Percentiles rank a stretch among this genome's conserved stretches.
Evolutionary conservation across 2,888 invertebrate species (phyloP).

Genomic region (Apamea monoglypha): DNA sequence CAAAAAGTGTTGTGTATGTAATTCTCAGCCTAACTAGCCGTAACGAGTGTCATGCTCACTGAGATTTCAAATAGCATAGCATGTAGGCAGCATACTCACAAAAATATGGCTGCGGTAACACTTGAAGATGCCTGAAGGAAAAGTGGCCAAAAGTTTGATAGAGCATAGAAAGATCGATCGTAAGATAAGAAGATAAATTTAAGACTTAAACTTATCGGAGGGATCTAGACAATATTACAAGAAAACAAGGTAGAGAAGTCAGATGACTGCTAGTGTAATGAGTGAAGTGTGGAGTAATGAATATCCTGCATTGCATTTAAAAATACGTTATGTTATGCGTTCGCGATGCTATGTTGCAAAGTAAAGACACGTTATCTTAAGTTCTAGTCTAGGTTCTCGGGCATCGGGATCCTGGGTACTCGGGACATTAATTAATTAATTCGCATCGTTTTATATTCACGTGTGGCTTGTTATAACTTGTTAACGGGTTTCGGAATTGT

Average conservation of each 20-base stretch:
- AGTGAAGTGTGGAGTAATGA: neutral
- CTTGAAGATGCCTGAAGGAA: neutral
- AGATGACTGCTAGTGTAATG: too few species aligned
- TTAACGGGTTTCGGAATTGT: neutral
- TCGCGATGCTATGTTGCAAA: neutral
- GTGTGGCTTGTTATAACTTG: constrained; percentile 7
- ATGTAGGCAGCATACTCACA: neutral
- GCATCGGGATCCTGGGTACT: too few species aligned
- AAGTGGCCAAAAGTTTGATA: neutral
- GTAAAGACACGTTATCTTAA: neutral
- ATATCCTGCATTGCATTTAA: neutral
- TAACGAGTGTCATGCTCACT: neutral
- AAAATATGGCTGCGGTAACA: neutral
- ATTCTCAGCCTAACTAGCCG: too few species aligned
- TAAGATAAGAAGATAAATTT: neutral
- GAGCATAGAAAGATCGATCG: neutral
- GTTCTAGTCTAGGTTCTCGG: constrained; percentile 1
- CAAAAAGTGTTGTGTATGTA: too few species aligned
- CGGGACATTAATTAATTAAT: neutral
- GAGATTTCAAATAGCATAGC: neutral
- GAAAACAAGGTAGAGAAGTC: too few species aligned
- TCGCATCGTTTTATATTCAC: neutral
- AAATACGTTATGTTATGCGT: neutral
- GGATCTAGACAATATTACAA: neutral
- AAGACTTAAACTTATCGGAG: neutral